Evolutionary conservation across 2,113 vertebrate species (phyloP), one percentile per base, ranked within the genome.

Genomic region (Lagopus leucura): DNA sequence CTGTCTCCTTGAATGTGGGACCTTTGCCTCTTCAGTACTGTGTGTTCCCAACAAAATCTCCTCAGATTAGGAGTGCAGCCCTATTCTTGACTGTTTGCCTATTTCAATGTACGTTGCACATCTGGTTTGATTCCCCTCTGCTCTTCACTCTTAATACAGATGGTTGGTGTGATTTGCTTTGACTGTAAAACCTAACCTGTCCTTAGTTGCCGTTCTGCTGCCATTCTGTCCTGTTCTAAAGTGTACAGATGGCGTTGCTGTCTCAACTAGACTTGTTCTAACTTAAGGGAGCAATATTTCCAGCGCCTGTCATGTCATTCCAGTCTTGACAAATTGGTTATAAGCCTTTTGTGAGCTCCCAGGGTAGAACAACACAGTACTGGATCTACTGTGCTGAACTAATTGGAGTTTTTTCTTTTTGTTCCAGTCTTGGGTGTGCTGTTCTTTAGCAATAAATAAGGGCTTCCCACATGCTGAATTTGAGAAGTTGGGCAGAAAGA

Each of bases 31-130:
- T 80, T 40, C 1, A 70, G 36, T 57, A 58, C 17, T 0, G 7
- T 14, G 6, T 25, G 19, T 80, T 69, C n/a, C 30, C 27, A 79
- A 4, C 4, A 50, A 82, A 70, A 38, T 24, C 27, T 82, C 78
- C 65, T 67, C 45, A 66, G 43, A 17, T 72, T 57, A 19, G 5
- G 75, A 86, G 48, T 38, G 34, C 57, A 88, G 36, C 52, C 27
- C 52, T 73, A 20, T 34, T 10, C 74, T 69, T 45, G 40, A 61
- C 30, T 30, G 25, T 64, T 84, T 42, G 34, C 43, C 28, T 61
- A 0, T 27, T 6, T 71, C 34, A 88, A 63, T 5, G 5, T 15
- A 12, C 0, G 0, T n/a, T 69, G 71, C 5, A 5, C 58, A 55
- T 60, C 70, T 80, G 69, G 13, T 65, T 86, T 57, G 34, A 38